Evolutionary conservation across 2,797 vertebrate genomes (phyloP), one percentile per base, ranked within the genome.

Genomic region (Tokudaia tokunoshimensis): DNA sequence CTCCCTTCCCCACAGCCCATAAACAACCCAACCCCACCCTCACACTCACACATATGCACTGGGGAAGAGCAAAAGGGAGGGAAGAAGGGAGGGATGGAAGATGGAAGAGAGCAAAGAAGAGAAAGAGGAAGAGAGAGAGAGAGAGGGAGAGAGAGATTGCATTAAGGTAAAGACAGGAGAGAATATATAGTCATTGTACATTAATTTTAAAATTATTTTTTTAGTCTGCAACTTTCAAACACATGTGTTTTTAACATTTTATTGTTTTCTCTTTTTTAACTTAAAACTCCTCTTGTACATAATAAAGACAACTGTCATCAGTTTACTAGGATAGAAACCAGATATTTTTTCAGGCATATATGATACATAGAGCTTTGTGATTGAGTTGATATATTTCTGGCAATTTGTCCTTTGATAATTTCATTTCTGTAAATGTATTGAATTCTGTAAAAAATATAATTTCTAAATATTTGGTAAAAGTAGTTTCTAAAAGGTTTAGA

Each of bases 381-480:
- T 50, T 55, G 17, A 82, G 14, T 89, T 91, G 31, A 41, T 94
- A 57, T 88, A 47, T 95, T 59, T 89, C 12, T 50, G 4, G 65
- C 47, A 84, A 47, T 94, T 80, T 94, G 79, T 44, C 55, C 5
- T 85, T 86, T 86, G 34, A 8, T 83, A 78, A 63, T 57, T 78
- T 50, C 19, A 79, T 22, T n/a, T 88, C 84, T 82, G 14, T 82
- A 96, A 88, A 92, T 86, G 24, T 10, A 76, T 52, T 80, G 80
- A 75, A 95, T 89, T 94, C 19, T 89, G 11, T 26, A 76, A 84
- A 84, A 63, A 24, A 15, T 67, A n/a, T 31, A 92, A 75, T 67
- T 31, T 17, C 41, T 95, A 92, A 94, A 94, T 91, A 95, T 83
- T 91, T 94, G 65, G 14, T 61, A 96, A 95, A 83, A 34, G 15